A percentile compares a stretch with the other conserved stretches of the same genome.
Conservation (phyloP, 1,140 invertebrate genomes). For the Amyelois transitella region DNA sequence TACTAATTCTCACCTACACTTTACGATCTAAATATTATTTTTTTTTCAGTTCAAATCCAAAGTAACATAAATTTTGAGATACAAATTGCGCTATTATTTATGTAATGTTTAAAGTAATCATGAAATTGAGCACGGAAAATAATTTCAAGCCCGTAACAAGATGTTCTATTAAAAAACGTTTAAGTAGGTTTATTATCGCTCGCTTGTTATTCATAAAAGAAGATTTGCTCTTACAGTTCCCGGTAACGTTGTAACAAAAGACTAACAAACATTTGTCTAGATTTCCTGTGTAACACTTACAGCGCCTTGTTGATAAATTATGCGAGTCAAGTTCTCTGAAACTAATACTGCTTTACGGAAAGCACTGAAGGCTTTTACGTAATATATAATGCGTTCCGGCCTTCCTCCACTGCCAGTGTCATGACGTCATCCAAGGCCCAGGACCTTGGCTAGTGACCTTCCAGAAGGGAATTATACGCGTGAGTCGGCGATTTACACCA, state of each 20-base stretch:
- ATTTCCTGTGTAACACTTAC: background rate
- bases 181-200: conserved; percentile 24
- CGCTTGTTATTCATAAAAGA: conserved; percentile 16
- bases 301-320: background rate
- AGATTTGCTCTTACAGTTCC: background rate
- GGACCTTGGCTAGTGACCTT: conserved; percentile 4
- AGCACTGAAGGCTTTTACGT: background rate
- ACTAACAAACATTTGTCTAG: background rate
- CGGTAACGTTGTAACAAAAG: background rate
- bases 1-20: background rate
- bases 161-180: conserved; percentile 21
- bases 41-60: too few relatives aligned
- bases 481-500: conserved; percentile 10
- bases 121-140: conserved; percentile 12
- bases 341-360: background rate
- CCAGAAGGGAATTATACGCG: conserved; percentile 6
- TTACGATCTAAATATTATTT: background rate
- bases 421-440: conserved; percentile 8
- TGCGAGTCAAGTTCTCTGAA: background rate
- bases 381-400: background rate
- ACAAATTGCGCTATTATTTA: background rate
- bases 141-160: conserved; percentile 9
- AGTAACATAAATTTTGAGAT: background rate
- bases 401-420: conserved; percentile 14
- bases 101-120: background rate